Evolutionary conservation across 1,140 invertebrate species (phyloP).

Genomic region (Philotrypesis tridentata): DNA sequence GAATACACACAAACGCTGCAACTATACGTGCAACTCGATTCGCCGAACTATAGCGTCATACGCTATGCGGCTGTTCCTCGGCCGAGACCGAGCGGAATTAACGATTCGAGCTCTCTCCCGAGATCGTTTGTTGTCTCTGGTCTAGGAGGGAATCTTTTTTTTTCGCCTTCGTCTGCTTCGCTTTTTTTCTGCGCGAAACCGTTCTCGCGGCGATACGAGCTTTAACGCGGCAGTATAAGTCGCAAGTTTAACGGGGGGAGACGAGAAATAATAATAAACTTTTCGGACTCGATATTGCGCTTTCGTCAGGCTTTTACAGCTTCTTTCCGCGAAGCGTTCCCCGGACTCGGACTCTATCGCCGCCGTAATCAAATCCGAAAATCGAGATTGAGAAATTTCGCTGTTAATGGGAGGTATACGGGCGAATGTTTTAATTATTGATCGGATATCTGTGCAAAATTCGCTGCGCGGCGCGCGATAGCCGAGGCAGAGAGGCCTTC

Average conservation of each 20-base stretch:
- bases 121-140: conserved; percentile 27
- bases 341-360: neutral
- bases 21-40: conserved; percentile 33
- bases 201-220: neutral
- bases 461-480: neutral
- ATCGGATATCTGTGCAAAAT: neutral
- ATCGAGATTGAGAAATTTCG: neutral
- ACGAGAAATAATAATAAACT: neutral
- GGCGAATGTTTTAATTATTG: conserved; percentile 19
- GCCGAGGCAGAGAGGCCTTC: neutral
- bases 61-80: too few relatives aligned
- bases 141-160: conserved; percentile 20
- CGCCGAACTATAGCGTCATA: conserved; percentile 35
- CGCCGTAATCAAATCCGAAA: neutral
- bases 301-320: neutral
- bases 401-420: neutral
- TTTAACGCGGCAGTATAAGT: too few relatives aligned
- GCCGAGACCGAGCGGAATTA: conserved; percentile 13
- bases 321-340: neutral
- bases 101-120: conserved; percentile 1
- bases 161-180: too few relatives aligned
- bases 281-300: neutral
- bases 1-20: conserved; percentile 15
- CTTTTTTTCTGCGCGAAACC: too few relatives aligned
- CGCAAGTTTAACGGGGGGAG: too few relatives aligned